Base-by-base conservation (phyloP, 2,888 invertebrate species). In the Nomada ruficornis region DNA sequence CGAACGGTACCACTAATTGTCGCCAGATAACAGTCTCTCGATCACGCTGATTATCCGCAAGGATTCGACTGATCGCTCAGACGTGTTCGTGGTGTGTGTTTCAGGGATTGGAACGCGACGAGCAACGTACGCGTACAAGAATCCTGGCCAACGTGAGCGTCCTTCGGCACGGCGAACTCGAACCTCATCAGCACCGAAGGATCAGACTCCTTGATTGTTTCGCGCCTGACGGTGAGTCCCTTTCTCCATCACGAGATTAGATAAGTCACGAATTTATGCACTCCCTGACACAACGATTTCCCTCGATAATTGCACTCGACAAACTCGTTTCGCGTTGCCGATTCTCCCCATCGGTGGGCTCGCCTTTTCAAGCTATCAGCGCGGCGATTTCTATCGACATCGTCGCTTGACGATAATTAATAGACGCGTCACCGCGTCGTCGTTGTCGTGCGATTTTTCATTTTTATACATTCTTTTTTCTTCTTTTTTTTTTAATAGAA, bases 61-160 rank as follows among this genome's bases (percentile, higher is more conserved):
- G 87, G 75, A 87, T 77, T 80, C 80, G 87, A 86, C 77, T 80
- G 87, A 85, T 85, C 81, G 82, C 85, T 88, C 88, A 86, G 85
- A 88, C 80, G 85, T 80, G 85, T 83, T 73, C 82, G 72, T 88
- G 82, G 77, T 86, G 80, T 88, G 81, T 92, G 92, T 93, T 93
- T 84, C 93, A 94, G 94, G 94, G 94, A 94, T 86, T 94, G 94
- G 94, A 94, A 92, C 91, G 92, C 93, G 90, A 92, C 93, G 92
- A 90, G 93, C 91, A 94, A 92, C 88, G 93, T 92, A 78, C 93
- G 93, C 90, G 93, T 93, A 88, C 94, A 93, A 91, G 94, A 93
- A 89, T 94, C 94, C 89, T 94, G 94, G 94, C 93, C 94, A 83
- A 94, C 94, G 94, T 94, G 94, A 93, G 93, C 93, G 89, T 89